Evolutionary conservation across 2,888 invertebrate genomes (phyloP).

Genomic region (Taphrorychus bicolor): DNA sequence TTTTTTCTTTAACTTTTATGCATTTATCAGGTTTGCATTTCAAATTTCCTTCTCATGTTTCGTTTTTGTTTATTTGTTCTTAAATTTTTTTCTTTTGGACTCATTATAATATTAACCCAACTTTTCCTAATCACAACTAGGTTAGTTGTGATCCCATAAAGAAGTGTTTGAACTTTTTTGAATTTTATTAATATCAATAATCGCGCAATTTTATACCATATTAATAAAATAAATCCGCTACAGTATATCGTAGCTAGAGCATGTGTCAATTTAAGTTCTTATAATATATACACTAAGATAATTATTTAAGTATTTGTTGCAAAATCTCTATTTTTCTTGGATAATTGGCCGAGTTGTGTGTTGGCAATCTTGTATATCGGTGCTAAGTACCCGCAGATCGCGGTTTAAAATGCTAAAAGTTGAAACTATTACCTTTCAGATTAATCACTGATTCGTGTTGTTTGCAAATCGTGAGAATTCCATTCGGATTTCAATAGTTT

Average conservation of each 20-base stretch:
- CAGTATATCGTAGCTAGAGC: not conserved
- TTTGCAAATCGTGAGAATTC: conserved; percentile 34
- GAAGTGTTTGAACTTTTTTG: too few species aligned
- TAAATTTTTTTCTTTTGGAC: too few species aligned
- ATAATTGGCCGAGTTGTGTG: not conserved
- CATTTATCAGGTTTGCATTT: too few species aligned
- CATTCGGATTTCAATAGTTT: conserved; percentile 28
- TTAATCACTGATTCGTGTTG: conserved; percentile 35
- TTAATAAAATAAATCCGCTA: too few species aligned
- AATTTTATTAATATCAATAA: too few species aligned
- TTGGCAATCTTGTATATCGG: not conserved
- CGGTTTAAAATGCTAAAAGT: conserved; percentile 26
- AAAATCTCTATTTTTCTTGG: not conserved
- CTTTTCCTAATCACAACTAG: too few species aligned
- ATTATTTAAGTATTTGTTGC: not conserved
- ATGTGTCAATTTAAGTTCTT: not conserved
- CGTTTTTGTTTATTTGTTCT: too few species aligned
- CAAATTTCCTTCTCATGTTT: too few species aligned
- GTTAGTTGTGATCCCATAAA: too few species aligned
- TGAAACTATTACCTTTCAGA: conserved; percentile 23
- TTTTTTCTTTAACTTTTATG: too few species aligned
- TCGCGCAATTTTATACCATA: too few species aligned
- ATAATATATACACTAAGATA: not conserved
- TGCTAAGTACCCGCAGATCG: not conserved
- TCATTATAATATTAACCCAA: too few species aligned